These are phyloP conservation scores for Nyctibius grandis DNA, from an alignment of 2,797 vertebrate genomes.

Conservation along the genomic window DNA sequence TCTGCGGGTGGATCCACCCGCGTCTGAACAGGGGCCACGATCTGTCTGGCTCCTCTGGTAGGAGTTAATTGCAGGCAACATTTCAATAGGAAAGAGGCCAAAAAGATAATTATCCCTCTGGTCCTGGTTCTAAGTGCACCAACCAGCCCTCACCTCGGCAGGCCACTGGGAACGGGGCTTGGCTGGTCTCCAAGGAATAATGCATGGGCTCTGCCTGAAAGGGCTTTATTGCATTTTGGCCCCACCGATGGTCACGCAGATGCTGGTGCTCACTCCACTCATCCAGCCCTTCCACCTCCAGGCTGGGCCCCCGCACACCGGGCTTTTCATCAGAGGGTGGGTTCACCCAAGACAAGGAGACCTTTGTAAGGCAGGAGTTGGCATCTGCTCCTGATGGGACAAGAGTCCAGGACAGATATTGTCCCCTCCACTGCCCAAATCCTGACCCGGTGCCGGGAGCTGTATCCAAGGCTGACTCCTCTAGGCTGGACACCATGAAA, in stretches of 20 bases:
- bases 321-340: neutral
- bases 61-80: neutral
- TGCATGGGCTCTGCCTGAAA: neutral
- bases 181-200: neutral
- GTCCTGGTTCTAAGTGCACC: neutral
- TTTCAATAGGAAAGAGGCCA: neutral
- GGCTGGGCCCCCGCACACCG: accelerated
- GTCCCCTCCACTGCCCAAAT: neutral
- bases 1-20: accelerated
- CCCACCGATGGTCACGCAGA: accelerated
- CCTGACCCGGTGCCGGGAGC: accelerated
- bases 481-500: neutral
- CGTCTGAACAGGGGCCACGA: accelerated
- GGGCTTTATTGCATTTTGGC: accelerated
- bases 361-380: neutral
- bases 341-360: neutral
- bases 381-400: neutral
- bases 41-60: neutral
- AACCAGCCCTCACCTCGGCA: accelerated
- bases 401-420: neutral
- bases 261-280: neutral
- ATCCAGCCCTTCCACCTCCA: neutral
- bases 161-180: neutral
- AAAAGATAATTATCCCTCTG: neutral
- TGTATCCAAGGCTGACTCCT: neutral